phyloP scores from a whole-genome alignment of 2,888 invertebrate genomes.

The Eupithecia subfuscata region DNA sequence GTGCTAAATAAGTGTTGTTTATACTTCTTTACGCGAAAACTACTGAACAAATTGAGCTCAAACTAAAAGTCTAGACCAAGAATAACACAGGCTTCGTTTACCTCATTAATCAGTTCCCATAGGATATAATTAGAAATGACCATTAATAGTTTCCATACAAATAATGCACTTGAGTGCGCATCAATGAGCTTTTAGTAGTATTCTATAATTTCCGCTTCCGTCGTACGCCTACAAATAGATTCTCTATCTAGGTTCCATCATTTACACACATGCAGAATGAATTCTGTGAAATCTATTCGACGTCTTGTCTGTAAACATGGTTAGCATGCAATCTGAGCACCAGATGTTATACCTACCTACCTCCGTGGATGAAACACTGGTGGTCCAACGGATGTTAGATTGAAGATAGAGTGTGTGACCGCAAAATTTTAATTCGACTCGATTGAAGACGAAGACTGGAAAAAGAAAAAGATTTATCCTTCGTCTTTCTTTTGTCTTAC shows the following conservation, averaged over 20 bases:
- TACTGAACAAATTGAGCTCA: no score
- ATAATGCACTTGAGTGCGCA: no score
- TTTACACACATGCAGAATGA: not conserved
- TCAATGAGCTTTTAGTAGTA: not conserved
- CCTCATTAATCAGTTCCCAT: no score
- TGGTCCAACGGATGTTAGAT: slow-evolving; percentile 30
- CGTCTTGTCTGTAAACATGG: not conserved
- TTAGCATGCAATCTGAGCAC: slow-evolving; percentile 23
- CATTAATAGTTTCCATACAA: not conserved
- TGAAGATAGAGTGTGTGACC: slow-evolving; percentile 11
- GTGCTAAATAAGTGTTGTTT: no score
- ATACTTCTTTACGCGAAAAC: no score
- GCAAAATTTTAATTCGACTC: not conserved
- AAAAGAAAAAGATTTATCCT: no score
- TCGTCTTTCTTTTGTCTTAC: no score
- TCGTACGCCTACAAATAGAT: not conserved
- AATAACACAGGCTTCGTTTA: no score
- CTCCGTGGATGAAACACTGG: slow-evolving; percentile 6
- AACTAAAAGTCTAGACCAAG: no score
- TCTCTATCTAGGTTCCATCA: not conserved
- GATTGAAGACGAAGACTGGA: no score
- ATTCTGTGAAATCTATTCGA: not conserved
- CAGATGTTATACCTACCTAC: slow-evolving; percentile 14
- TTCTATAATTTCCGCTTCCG: not conserved
- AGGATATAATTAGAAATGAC: no score